Base-by-base conservation (phyloP, 1,140 invertebrate species). In the Galleria mellonella region DNA sequence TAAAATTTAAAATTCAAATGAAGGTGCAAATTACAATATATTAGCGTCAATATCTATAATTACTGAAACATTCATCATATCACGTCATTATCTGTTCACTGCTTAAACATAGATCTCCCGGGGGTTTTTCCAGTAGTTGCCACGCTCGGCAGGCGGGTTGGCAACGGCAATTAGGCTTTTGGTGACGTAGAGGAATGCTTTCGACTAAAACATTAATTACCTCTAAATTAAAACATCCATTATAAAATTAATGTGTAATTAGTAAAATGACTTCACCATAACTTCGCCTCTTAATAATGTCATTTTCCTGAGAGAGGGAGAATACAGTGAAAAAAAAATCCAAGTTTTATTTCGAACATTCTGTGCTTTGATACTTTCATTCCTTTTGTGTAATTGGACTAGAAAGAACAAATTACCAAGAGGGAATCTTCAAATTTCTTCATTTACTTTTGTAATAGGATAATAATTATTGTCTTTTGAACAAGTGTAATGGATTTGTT, bases 381-480 rank as follows among this genome's bases (percentile, higher is more conserved):
- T 53, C 38, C 28, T 41, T 50, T 45, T 39, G 15, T 33, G 56
- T 60, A 60, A 60, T 60, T 55, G 51, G 48, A 49, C 54, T 41
- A 47, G 39, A 49, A 58, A 37, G 51, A 55, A 55, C 51, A 55
- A 60, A 60, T 60, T 45, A 59, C 50, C 46, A 40, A 37, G 45
- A 48, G 38, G 27, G 38, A 45, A 54, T 55, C 48, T 55, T 60
- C 48, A 52, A 52, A 57, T 59, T 59, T 59, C 56, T 60, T 54
- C 51, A 60, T 60, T 60, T 55, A 51, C 48, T 60, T 55, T 51
- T 51, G 56, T 60, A 60, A 60, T 60, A 51, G 56, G 51, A 60
- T 60, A 60, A 60, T 60, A 55, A 51, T 51, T 55, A 60, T 55
- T 59, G 47, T 54, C 48, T 51, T 42, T 14, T 32, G 30, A 45